Percentiles rank a stretch among this genome's conserved stretches.
phyloP scores from a whole-genome alignment of 53 echinoderm and acorn worm genomes.

The Mesocentrotus franciscanus region DNA sequence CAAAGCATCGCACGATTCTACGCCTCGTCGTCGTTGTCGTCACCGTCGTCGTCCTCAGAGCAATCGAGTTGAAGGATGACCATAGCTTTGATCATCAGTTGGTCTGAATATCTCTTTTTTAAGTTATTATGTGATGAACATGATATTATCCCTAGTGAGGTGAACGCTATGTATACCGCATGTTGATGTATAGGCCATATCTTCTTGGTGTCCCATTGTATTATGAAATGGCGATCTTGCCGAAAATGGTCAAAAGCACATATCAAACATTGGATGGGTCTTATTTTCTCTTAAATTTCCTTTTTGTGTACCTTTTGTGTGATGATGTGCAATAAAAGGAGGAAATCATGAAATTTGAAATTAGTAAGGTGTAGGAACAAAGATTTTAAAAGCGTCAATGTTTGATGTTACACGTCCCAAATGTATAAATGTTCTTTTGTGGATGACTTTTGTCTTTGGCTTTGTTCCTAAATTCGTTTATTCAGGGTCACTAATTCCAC shows the following conservation, averaged over 20 bases:
- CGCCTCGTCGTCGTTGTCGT: neutral
- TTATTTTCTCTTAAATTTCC: no score
- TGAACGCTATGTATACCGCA: neutral
- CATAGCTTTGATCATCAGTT: neutral
- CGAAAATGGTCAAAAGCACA: neutral
- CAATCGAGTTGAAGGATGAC: neutral
- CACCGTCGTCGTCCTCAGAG: neutral
- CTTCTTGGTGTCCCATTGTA: neutral
- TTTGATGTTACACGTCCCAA: no score
- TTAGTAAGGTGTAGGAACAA: no score
- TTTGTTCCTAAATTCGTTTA: no score
- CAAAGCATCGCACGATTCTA: neutral
- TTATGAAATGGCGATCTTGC: neutral
- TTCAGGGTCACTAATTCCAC: no score
- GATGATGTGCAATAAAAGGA: no score
- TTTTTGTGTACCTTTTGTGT: no score
- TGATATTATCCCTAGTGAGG: neutral
- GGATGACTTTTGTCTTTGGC: no score
- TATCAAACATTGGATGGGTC: no score
- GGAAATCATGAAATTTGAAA: no score
- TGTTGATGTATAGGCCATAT: neutral
- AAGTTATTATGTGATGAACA: neutral
- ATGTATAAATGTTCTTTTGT: no score
- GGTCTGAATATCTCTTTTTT: neutral
- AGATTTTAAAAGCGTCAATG: no score